Evolutionary conservation across 2,113 vertebrate species (phyloP).

Genomic region (Probosciger aterrimus): DNA sequence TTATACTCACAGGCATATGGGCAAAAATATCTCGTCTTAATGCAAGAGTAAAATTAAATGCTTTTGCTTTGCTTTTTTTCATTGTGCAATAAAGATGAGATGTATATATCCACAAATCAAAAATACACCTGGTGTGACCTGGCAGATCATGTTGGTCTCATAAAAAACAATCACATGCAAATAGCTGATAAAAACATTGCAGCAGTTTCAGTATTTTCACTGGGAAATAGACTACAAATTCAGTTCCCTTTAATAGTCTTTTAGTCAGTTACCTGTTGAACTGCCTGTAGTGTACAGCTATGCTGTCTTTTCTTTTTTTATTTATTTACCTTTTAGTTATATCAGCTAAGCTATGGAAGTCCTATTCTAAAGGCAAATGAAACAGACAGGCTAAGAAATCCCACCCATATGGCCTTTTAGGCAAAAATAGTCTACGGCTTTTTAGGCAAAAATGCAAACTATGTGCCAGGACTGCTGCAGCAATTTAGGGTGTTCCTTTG

Average conservation of each 20-base stretch:
- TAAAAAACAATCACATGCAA: background rate
- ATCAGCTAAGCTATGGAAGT: background rate
- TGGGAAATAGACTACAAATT: background rate
- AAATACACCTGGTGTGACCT: background rate
- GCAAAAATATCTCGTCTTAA: background rate
- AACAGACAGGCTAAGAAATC: background rate
- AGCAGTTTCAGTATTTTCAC: background rate
- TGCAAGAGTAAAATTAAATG: background rate
- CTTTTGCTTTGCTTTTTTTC: background rate
- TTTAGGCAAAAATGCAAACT: background rate
- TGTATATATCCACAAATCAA: background rate
- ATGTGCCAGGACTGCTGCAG: background rate
- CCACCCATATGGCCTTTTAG: background rate
- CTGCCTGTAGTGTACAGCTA: background rate
- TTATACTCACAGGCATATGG: background rate
- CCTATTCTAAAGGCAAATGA: background rate
- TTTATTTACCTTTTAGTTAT: background rate
- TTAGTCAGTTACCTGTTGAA: background rate
- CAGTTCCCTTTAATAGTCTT: background rate
- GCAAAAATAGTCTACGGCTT: background rate
- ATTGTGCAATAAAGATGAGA: background rate
- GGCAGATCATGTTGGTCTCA: background rate
- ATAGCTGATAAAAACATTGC: background rate
- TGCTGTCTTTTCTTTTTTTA: background rate
- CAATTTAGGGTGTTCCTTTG: accelerated